Evolutionary conservation across 2,888 invertebrate genomes (phyloP), one percentile per base, ranked within the genome.

Genomic region (Antheraea yamamai): DNA sequence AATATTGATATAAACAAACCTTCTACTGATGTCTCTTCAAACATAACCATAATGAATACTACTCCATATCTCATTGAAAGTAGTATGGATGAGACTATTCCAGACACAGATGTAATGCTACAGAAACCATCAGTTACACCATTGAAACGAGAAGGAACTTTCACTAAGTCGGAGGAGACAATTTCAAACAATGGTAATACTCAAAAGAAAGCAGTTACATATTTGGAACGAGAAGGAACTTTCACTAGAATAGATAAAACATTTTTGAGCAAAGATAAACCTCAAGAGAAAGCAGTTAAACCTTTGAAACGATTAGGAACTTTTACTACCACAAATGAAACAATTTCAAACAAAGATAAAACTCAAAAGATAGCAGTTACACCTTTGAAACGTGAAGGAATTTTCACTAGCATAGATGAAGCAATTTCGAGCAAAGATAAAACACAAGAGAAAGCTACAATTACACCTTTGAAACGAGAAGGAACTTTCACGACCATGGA

Each of bases 211-310:
- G 74, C 76, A 12, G 78, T 82, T 0, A 88, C 90, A 71, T 89
- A 89, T 2, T 77, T 93, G 2, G 90, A 89, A 84, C 83, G 94
- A 35, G 94, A 95, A 82, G 92, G 92, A 0, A 95, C 95, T 1
- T 95, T 92, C 71, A 94, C 92, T 76, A 93, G 92, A 76, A 80
- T 92, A 47, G 92, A 93, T 64, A 90, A 89, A 47, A 87, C 91
- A 7, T 73, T 80, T 20, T 81, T 79, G 26, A 78, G 78, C 0
- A 78, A 78, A n/a, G 77, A 75, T 55, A 66, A 75, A 20, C 71
- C 18, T 35, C 75, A 52, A 10, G 39, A 70, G 14, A 73, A 75
- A 74, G 74, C 76, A 12, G 78, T 82, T 0, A 88, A 89, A 71
- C 89, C 89, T 2, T 77, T 93, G 2, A 90, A 89, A 84, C 83